Percentiles rank a stretch among this genome's conserved stretches.
Conservation (phyloP, 2,797 vertebrate species). For the Poecilia velifera region DNA sequence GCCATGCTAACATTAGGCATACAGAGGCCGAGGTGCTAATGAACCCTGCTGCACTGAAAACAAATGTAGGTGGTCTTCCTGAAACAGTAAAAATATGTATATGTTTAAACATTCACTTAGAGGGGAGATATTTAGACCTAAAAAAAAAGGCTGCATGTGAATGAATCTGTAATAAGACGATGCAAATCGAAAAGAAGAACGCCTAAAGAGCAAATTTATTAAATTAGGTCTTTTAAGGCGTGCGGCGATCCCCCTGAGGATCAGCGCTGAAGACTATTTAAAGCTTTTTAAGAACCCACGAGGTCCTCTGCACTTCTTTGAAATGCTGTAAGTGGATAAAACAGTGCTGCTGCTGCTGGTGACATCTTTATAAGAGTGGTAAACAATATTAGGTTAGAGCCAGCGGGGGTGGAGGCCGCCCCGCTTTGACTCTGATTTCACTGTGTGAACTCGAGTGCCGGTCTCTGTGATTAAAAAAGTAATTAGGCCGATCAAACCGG, state of each 20-base stretch:
- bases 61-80: slow-evolving; percentile 81
- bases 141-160: slow-evolving; percentile 63
- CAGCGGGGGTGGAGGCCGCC: slow-evolving; percentile 39
- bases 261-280: slow-evolving; percentile 80
- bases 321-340: slow-evolving; percentile 82
- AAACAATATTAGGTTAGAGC: slow-evolving; percentile 73
- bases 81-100: slow-evolving; percentile 79
- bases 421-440: slow-evolving; percentile 46
- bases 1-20: slow-evolving; percentile 80
- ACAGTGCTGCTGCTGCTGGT: slow-evolving; percentile 72
- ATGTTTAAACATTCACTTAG: slow-evolving; percentile 80
- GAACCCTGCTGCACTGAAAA: slow-evolving; percentile 73
- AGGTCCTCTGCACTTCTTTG: slow-evolving; percentile 78
- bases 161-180: slow-evolving; percentile 81
- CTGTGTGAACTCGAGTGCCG: slow-evolving; percentile 34
- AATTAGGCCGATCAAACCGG: slow-evolving; percentile 44
- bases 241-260: slow-evolving; percentile 72
- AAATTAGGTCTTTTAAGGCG: slow-evolving; percentile 84
- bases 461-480: slow-evolving; percentile 35
- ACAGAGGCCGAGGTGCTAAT: slow-evolving; percentile 79
- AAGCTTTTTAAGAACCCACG: slow-evolving; percentile 78
- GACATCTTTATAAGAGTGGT: slow-evolving; percentile 75
- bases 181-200: slow-evolving; percentile 78
- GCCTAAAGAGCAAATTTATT: slow-evolving; percentile 86
- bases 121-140: slow-evolving; percentile 80